Evolutionary conservation across 37 sponge, comb jelly and placozoan species (phyloP).

Genomic region (Haliclona indistincta): DNA sequence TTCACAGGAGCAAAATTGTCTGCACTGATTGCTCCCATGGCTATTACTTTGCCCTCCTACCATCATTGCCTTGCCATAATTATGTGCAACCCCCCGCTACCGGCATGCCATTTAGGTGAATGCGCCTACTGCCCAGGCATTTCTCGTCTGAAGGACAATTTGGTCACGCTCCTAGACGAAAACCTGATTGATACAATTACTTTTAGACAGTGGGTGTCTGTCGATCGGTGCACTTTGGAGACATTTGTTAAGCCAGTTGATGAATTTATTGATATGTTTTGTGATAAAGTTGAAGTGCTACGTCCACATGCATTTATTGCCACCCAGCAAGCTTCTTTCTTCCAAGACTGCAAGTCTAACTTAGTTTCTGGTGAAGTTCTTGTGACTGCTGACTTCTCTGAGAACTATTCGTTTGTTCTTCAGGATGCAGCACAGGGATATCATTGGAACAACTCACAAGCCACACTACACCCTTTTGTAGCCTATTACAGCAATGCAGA

Average conservation of each 20-base stretch:
- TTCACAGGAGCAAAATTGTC: conserved; percentile 19
- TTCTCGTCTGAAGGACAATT: conserved; percentile 13
- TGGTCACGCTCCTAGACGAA: conserved; percentile 9
- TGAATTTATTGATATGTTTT: conserved; percentile 1
- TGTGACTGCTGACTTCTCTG: conserved; percentile 45
- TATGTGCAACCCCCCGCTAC: conserved; percentile 35
- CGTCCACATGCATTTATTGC: conserved; percentile 37
- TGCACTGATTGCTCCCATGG: not conserved
- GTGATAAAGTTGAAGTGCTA: not conserved
- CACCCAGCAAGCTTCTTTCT: conserved; percentile 32
- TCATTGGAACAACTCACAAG: conserved; percentile 69
- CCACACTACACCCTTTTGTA: conserved; percentile 60
- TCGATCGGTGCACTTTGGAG: conserved; percentile 24
- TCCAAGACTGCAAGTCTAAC: conserved; percentile 12
- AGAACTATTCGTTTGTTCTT: conserved; percentile 61
- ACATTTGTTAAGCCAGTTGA: conserved; percentile 1
- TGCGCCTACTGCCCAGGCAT: conserved; percentile 18
- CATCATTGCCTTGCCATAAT: conserved; percentile 24
- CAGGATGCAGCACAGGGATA: conserved; percentile 60
- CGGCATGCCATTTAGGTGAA: conserved; percentile 17
- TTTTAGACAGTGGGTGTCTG: conserved; percentile 33
- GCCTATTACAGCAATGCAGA: conserved; percentile 20
- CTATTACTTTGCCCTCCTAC: conserved; percentile 1
- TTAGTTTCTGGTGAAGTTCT: conserved; percentile 17
- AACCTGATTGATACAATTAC: conserved; percentile 22